Evolutionary conservation across 2,797 vertebrate species (phyloP).

Genomic region (Hybognathus amarus): DNA sequence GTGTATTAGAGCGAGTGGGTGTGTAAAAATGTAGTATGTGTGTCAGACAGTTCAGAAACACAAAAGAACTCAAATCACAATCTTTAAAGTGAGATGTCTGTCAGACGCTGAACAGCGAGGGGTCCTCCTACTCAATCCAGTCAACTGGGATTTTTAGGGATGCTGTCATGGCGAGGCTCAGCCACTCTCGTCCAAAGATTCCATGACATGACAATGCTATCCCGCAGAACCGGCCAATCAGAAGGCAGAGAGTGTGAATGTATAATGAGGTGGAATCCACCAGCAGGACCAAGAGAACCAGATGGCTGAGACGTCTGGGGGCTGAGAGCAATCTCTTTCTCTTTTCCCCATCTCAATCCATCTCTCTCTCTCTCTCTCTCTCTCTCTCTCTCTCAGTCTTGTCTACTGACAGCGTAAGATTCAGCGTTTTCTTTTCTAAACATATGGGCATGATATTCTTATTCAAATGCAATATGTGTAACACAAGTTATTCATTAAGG

Average conservation of each 20-base stretch:
- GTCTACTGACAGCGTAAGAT: background rate
- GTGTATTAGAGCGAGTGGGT: constrained; percentile 16
- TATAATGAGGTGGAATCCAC: constrained; percentile 55
- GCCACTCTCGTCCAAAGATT: constrained; percentile 34
- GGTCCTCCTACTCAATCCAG: constrained; percentile 17
- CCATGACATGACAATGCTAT: constrained; percentile 55
- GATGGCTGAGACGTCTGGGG: constrained; percentile 65
- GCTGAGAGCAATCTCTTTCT: constrained; percentile 26
- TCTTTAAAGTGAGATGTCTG: constrained; percentile 35
- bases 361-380: background rate
- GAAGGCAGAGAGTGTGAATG: constrained; percentile 34
- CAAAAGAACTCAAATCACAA: constrained; percentile 9
- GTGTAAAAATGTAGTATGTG: background rate
- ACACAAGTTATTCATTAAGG: constrained; percentile 3
- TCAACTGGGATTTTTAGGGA: constrained; percentile 17
- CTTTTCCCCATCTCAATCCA: constrained; percentile 11
- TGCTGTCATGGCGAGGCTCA: constrained; percentile 16
- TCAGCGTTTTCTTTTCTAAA: background rate
- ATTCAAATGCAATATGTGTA: constrained; percentile 26
- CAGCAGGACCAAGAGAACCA: constrained; percentile 68
- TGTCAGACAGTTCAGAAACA: constrained; percentile 31
- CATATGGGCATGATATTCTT: constrained; percentile 33
- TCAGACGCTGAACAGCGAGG: constrained; percentile 9
- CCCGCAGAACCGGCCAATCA: constrained; percentile 34
- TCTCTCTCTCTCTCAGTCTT: background rate